A percentile compares a stretch with the other conserved stretches of the same genome.
Conservation (phyloP, 2,797 vertebrate species). For the Adrianichthys oophorus region DNA sequence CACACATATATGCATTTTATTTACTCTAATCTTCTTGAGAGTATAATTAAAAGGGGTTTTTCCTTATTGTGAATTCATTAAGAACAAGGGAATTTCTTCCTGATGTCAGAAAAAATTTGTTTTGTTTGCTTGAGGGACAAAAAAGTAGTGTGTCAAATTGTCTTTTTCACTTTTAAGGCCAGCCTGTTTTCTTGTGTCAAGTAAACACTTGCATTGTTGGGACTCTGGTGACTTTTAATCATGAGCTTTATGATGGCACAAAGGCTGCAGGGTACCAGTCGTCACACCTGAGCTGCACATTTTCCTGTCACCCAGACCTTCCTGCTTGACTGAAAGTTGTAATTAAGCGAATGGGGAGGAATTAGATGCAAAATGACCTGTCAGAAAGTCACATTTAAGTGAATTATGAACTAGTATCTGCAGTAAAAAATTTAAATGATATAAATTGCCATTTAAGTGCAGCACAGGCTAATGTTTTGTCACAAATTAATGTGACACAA, state of each 20-base stretch:
- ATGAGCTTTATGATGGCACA: slow-evolving; percentile 37
- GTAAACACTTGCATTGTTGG: slow-evolving; percentile 18
- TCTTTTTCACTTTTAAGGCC: slow-evolving; percentile 8
- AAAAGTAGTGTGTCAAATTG: slow-evolving; percentile 1
- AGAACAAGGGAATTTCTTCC: too few species aligned
- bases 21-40: slow-evolving; percentile 29
- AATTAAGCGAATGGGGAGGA: slow-evolving; percentile 95
- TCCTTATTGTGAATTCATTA: neutral
- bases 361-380: slow-evolving; percentile 97
- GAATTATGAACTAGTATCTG: slow-evolving; percentile 89
- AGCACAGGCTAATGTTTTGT: slow-evolving; percentile 96
- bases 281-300: slow-evolving; percentile 24
- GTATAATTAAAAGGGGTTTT: slow-evolving; percentile 38
- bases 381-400: slow-evolving; percentile 99
- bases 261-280: slow-evolving; percentile 33
- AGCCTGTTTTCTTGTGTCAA: neutral
- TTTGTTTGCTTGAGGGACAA: too few species aligned
- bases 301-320: slow-evolving; percentile 15
- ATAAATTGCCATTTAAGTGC: slow-evolving; percentile 99
- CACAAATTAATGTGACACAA: slow-evolving; percentile 99
- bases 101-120: too few species aligned
- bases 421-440: slow-evolving; percentile 99
- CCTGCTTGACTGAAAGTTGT: slow-evolving; percentile 91
- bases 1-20: slow-evolving; percentile 9
- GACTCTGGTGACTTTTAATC: slow-evolving; percentile 57